Conservation (phyloP, 92 coral and sea anemone genomes). For the Phymanthus crucifer region DNA sequence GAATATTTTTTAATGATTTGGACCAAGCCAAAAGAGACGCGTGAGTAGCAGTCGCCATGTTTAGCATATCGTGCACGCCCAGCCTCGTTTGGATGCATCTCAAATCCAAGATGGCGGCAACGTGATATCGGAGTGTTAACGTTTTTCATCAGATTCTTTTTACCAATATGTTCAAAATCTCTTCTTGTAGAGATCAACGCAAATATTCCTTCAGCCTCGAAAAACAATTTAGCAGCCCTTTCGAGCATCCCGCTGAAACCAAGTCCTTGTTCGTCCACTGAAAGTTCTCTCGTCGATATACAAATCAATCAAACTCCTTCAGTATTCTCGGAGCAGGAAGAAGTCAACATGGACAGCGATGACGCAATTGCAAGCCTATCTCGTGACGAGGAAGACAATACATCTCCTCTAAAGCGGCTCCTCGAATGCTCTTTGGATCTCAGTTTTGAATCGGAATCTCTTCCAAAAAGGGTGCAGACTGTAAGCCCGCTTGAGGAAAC, state of each 20-base stretch:
- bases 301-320: neutral
- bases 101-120: too few species aligned
- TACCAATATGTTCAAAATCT: neutral
- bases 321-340: neutral
- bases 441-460: neutral
- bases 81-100: too few species aligned
- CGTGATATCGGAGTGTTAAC: too few species aligned
- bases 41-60: too few species aligned
- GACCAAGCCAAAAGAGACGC: too few species aligned
- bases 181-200: slow-evolving; percentile 18
- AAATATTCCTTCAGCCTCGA: neutral
- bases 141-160: too few species aligned
- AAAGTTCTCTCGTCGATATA: neutral
- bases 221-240: neutral
- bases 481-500: neutral
- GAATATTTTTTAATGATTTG: too few species aligned
- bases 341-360: neutral
- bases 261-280: neutral
- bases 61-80: too few species aligned
- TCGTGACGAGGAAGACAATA: neutral
- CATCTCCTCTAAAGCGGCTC: neutral
- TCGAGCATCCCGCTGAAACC: neutral
- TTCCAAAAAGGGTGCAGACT: neutral
- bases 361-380: neutral
- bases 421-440: neutral